These are phyloP conservation scores for Bombus soroeensis DNA, from an alignment of 1,140 invertebrate species.

Conservation along the genomic window DNA sequence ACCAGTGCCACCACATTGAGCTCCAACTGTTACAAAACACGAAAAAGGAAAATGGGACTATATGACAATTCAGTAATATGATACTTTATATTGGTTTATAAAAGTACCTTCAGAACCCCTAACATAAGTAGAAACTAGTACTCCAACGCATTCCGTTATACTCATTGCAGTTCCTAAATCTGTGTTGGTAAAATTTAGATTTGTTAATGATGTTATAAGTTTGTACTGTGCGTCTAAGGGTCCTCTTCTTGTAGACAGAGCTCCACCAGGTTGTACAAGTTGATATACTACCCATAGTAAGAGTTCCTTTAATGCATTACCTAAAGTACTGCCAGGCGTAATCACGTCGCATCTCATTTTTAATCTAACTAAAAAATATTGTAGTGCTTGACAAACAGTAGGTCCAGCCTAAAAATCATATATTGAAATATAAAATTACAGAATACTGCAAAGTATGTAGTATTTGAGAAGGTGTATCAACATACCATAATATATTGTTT, in stretches of 20 bases:
- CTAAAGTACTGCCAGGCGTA: conserved; percentile 83
- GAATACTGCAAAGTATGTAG: background rate
- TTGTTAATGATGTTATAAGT: conserved; percentile 87
- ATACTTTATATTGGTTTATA: background rate
- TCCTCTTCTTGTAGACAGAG: conserved; percentile 88
- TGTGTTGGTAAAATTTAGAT: conserved; percentile 87
- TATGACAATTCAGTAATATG: background rate
- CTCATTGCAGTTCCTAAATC: conserved; percentile 89
- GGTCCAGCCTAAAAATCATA: conserved; percentile 87
- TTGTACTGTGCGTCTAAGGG: conserved; percentile 92
- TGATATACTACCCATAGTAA: conserved; percentile 88
- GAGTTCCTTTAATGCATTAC: conserved; percentile 87
- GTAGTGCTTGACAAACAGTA: conserved; percentile 88
- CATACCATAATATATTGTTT: conserved; percentile 83
- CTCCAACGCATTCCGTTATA: conserved; percentile 89
- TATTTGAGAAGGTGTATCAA: conserved; percentile 27
- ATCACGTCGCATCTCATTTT: conserved; percentile 88
- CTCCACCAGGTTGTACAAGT: conserved; percentile 87
- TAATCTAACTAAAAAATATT: conserved; percentile 88
- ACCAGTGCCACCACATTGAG: conserved; percentile 76
- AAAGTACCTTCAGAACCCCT: conserved; percentile 74
- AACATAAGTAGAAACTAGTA: conserved; percentile 79
- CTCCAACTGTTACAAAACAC: conserved; percentile 69
- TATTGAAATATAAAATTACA: background rate
- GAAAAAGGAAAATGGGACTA: background rate